Conservation (phyloP, 2,797 vertebrate genomes). For the Ciconia nigra region DNA sequence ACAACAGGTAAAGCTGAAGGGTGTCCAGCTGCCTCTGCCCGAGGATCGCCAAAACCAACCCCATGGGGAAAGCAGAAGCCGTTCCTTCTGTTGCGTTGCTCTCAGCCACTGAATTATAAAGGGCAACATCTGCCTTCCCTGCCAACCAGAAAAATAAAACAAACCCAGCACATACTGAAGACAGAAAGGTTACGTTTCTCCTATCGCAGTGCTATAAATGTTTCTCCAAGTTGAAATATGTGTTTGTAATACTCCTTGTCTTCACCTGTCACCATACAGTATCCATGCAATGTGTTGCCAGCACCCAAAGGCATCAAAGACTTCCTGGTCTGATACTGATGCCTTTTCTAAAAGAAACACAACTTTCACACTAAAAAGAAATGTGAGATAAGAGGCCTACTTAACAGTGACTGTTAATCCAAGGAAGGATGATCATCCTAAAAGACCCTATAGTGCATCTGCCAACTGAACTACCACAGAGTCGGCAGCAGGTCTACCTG, state of each 20-base stretch:
- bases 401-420: not conserved
- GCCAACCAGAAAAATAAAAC: not conserved
- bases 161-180: not conserved
- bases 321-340: not conserved
- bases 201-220: not conserved
- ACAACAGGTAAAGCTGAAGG: conserved; percentile 24
- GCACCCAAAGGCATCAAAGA: not conserved
- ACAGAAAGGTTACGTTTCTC: not conserved
- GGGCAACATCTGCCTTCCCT: conserved; percentile 16
- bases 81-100: not conserved
- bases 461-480: not conserved
- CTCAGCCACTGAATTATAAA: not conserved
- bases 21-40: not conserved
- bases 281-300: not conserved
- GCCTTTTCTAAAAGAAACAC: not conserved
- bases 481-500: not conserved
- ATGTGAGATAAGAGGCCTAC: not conserved
- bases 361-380: not conserved
- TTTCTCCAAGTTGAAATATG: not conserved
- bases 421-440: not conserved
- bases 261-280: not conserved
- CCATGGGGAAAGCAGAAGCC: not conserved
- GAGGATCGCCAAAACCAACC: not conserved
- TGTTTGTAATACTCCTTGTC: conserved; percentile 13
- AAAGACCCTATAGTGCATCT: not conserved